These are phyloP conservation scores for Brachyhypopomus occidentalis DNA, from an alignment of 2,113 vertebrate species.

Conservation along the genomic window DNA sequence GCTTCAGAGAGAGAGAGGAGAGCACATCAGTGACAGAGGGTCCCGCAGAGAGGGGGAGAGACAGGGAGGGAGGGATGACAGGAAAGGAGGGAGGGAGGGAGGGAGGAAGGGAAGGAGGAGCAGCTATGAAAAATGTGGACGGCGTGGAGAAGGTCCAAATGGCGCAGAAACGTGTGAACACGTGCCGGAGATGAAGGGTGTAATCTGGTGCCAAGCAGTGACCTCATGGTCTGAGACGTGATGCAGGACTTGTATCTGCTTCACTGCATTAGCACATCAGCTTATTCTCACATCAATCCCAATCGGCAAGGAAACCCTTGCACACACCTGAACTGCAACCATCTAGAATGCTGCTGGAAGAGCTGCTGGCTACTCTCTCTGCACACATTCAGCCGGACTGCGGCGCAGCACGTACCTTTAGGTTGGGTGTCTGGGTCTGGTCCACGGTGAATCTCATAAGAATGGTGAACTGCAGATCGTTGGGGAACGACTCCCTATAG, in stretches of 20 bases:
- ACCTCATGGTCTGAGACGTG: slow-evolving; percentile 19
- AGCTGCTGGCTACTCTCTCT: background rate
- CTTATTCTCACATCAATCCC: background rate
- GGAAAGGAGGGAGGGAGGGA: slow-evolving; percentile 10
- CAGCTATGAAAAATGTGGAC: slow-evolving; percentile 10
- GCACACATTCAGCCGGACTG: background rate
- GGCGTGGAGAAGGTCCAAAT: background rate
- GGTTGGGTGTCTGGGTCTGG: slow-evolving; percentile 95
- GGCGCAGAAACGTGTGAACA: slow-evolving; percentile 1
- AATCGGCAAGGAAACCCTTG: slow-evolving; percentile 1
- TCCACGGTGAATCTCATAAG: slow-evolving; percentile 98
- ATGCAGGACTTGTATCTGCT: slow-evolving; percentile 2
- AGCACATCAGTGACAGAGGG: slow-evolving; percentile 67
- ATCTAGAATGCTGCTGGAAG: background rate
- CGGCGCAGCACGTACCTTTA: slow-evolving; percentile 81
- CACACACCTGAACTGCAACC: slow-evolving; percentile 11
- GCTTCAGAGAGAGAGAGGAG: slow-evolving; percentile 80
- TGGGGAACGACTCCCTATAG: slow-evolving; percentile 93
- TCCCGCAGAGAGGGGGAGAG: slow-evolving; percentile 54
- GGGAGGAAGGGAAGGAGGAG: background rate
- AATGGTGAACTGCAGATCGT: slow-evolving; percentile 96
- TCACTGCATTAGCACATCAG: background rate
- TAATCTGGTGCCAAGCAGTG: slow-evolving; percentile 20
- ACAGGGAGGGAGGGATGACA: slow-evolving; percentile 23
- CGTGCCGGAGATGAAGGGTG: slow-evolving; percentile 1